A percentile compares a stretch with the other conserved stretches of the same genome.
phyloP scores from a whole-genome alignment of 2,113 vertebrate species.

The Nasalis larvatus region DNA sequence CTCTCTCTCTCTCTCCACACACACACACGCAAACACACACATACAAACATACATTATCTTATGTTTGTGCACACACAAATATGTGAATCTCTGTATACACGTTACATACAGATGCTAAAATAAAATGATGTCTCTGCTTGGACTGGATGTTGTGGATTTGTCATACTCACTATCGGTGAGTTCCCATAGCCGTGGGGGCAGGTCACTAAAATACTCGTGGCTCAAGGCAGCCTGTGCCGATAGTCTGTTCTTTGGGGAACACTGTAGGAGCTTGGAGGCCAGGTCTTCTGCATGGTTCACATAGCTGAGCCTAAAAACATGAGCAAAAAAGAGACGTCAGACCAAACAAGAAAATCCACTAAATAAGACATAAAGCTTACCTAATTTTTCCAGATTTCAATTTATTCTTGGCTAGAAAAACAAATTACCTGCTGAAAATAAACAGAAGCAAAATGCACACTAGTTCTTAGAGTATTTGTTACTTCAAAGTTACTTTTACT shows the following conservation, averaged over 20 bases:
- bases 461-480: background rate
- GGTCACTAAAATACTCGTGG: slow-evolving; percentile 96
- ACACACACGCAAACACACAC: background rate
- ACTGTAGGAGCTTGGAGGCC: slow-evolving; percentile 96
- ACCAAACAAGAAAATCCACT: slow-evolving; percentile 8
- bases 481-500: background rate
- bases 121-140: slow-evolving; percentile 16
- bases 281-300: slow-evolving; percentile 96
- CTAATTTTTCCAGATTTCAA: slow-evolving; percentile 10
- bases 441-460: background rate
- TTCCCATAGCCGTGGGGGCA: slow-evolving; percentile 96
- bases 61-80: background rate
- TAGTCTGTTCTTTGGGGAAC: slow-evolving; percentile 98
- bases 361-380: background rate
- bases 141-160: background rate
- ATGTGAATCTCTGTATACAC: background rate
- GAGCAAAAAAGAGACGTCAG: slow-evolving; percentile 70
- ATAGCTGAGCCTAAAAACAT: slow-evolving; percentile 90
- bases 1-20: background rate
- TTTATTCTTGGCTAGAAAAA: slow-evolving; percentile 36
- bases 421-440: slow-evolving; percentile 34
- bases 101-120: background rate
- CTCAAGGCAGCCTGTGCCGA: slow-evolving; percentile 94
- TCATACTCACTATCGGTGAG: slow-evolving; percentile 94
- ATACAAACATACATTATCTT: background rate